These are phyloP conservation scores for Psephotus haematonotus DNA, from an alignment of 2,113 vertebrate species.

Conservation along the genomic window DNA sequence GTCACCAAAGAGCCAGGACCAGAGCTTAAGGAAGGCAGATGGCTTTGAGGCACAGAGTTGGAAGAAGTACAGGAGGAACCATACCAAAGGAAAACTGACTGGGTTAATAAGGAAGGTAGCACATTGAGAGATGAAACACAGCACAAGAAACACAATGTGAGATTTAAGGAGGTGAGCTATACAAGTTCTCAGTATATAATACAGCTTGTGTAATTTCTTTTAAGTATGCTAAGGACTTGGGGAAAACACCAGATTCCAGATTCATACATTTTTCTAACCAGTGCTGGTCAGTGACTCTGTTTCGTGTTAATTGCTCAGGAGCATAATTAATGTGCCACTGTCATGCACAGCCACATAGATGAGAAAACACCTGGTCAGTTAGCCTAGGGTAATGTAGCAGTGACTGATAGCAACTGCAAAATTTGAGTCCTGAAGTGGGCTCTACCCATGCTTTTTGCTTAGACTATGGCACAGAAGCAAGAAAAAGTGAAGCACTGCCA, in stretches of 20 bases:
- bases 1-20: accelerated
- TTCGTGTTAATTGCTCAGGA: background rate
- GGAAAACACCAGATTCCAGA: background rate
- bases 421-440: background rate
- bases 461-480: background rate
- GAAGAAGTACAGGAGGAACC: background rate
- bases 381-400: background rate
- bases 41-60: background rate
- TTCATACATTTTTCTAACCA: background rate
- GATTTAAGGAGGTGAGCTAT: background rate
- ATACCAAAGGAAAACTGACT: accelerated
- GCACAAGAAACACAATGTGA: background rate
- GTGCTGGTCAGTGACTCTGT: background rate
- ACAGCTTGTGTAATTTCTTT: background rate
- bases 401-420: background rate
- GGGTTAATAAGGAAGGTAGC: background rate
- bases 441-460: background rate
- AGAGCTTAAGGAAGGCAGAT: background rate
- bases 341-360: background rate
- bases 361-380: background rate
- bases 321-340: background rate
- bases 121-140: background rate
- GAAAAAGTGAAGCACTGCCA: background rate
- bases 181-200: background rate
- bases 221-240: background rate